phyloP scores from a whole-genome alignment of 2,113 vertebrate genomes.

The Bathybates hornii region DNA sequence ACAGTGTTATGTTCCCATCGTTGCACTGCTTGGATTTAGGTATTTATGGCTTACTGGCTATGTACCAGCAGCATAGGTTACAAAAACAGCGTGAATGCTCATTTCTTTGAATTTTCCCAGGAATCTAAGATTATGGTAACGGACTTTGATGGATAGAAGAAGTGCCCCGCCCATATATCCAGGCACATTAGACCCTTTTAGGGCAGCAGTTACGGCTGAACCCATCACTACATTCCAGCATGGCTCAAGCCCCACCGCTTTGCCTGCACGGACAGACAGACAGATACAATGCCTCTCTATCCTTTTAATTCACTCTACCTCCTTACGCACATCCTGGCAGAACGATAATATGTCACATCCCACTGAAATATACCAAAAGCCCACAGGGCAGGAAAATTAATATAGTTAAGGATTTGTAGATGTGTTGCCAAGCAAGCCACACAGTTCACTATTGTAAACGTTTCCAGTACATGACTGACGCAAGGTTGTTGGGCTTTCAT shows the following conservation, averaged over 20 bases:
- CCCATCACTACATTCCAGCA: background rate
- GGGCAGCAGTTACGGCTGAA: slow-evolving; percentile 13
- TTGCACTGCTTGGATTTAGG: background rate
- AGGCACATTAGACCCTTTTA: slow-evolving; percentile 43
- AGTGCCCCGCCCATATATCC: slow-evolving; percentile 10
- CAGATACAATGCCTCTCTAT: slow-evolving; percentile 41
- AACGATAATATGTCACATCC: slow-evolving; percentile 40
- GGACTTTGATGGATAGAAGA: background rate
- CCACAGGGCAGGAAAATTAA: slow-evolving; percentile 15
- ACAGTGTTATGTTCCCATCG: background rate
- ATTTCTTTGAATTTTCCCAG: slow-evolving; percentile 14
- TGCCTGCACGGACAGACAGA: slow-evolving; percentile 22
- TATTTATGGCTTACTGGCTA: background rate
- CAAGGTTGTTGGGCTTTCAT: slow-evolving; percentile 1
- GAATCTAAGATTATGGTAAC: slow-evolving; percentile 7
- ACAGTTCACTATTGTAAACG: slow-evolving; percentile 50
- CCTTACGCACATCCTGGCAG: slow-evolving; percentile 22
- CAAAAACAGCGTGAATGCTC: background rate
- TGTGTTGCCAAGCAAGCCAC: slow-evolving; percentile 39
- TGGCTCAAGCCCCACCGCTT: slow-evolving; percentile 14
- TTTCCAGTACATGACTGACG: slow-evolving; percentile 52
- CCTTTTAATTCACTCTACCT: slow-evolving; percentile 39
- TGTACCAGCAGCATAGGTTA: background rate
- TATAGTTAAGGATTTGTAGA: slow-evolving; percentile 45
- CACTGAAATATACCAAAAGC: slow-evolving; percentile 29